phyloP scores from a whole-genome alignment of 2,113 vertebrate genomes.

The Poeciliopsis turrubarensis region DNA sequence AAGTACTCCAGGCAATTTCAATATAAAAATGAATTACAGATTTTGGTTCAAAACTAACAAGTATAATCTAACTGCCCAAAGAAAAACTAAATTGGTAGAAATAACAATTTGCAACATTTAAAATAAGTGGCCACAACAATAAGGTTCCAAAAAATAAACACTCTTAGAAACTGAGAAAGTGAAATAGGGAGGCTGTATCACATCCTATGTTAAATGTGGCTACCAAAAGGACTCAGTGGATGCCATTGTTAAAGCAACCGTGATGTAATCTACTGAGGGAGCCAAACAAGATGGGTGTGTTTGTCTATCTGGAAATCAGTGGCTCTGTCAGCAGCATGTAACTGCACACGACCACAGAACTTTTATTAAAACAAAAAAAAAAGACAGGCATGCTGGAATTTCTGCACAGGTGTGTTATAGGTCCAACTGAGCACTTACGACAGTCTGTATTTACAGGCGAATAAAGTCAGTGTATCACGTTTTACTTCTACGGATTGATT shows the following conservation, averaged over 20 bases:
- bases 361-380: constrained; percentile 63
- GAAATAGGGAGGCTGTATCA: neutral
- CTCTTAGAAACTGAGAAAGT: neutral
- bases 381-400: constrained; percentile 50
- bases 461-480: neutral
- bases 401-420: constrained; percentile 57
- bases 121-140: neutral
- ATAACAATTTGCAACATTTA: no score
- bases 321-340: constrained; percentile 67
- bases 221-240: constrained; percentile 43
- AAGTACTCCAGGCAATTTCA: no score
- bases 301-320: constrained; percentile 65
- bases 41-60: no score
- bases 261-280: constrained; percentile 63
- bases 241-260: constrained; percentile 62
- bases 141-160: neutral
- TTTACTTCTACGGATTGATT: neutral
- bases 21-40: no score
- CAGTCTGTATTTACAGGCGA: constrained; percentile 26
- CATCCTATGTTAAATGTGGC: constrained; percentile 17
- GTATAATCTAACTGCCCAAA: no score
- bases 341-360: constrained; percentile 57
- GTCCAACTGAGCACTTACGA: constrained; percentile 15
- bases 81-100: no score
- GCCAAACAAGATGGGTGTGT: constrained; percentile 47